Percentiles rank a stretch among this genome's conserved stretches.
Conservation (phyloP, 2,113 vertebrate genomes). For the Hoplias malabaricus region DNA sequence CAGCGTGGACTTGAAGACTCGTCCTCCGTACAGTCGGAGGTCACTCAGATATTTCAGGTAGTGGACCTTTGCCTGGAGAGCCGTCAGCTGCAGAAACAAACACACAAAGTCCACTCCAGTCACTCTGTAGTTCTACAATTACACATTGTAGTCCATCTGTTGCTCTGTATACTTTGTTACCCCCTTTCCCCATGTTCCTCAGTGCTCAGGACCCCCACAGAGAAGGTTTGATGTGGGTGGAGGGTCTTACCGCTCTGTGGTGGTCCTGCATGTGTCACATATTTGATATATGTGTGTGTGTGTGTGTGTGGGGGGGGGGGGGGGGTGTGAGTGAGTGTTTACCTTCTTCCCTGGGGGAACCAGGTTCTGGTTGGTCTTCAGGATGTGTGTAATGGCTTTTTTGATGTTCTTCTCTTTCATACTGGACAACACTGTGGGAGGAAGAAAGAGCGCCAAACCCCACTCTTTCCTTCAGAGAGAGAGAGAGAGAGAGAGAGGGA, state of each 20-base stretch:
- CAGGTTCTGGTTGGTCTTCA: constrained; percentile 98
- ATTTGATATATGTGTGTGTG: too few species aligned
- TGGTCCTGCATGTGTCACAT: too few species aligned
- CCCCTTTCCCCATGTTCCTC: too few species aligned
- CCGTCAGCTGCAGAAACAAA: constrained; percentile 80
- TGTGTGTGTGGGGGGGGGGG: too few species aligned
- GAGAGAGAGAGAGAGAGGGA: neutral
- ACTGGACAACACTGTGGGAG: constrained; percentile 95
- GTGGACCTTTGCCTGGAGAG: constrained; percentile 96
- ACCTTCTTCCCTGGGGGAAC: constrained; percentile 99
- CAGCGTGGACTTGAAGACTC: constrained; percentile 92
- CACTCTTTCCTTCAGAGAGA: constrained; percentile 88
- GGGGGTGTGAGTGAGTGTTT: too few species aligned
- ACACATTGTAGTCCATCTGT: too few species aligned
- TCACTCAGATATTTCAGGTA: constrained; percentile 98
- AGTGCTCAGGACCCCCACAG: too few species aligned
- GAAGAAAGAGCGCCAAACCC: constrained; percentile 95
- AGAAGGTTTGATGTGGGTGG: too few species aligned
- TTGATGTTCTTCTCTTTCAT: constrained; percentile 99
- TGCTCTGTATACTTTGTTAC: too few species aligned
- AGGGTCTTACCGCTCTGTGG: too few species aligned
- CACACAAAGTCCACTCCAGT: too few species aligned
- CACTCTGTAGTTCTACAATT: too few species aligned
- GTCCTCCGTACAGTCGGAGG: constrained; percentile 91
- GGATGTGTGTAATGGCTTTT: constrained; percentile 97